Evolutionary conservation across 2,113 vertebrate genomes (phyloP).

Genomic region (Glareola pratincola): DNA sequence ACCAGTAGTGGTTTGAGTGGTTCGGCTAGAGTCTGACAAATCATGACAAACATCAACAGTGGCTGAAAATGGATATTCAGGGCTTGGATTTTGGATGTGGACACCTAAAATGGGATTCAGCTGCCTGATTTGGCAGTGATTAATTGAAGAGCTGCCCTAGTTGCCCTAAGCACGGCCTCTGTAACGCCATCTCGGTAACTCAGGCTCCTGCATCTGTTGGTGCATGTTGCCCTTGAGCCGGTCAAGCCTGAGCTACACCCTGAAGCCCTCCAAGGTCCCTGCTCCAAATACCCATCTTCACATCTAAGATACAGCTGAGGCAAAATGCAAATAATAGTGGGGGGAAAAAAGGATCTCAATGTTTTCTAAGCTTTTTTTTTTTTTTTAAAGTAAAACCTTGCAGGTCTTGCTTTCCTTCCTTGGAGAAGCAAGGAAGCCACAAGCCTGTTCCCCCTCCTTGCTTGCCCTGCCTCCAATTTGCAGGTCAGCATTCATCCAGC

Average conservation of each 20-base stretch:
- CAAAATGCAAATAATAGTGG: not conserved
- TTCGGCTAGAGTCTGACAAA: accelerated
- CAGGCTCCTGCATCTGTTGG: not conserved
- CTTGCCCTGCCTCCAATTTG: not conserved
- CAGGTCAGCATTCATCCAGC: not conserved
- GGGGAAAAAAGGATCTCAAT: not conserved
- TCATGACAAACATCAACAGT: not conserved
- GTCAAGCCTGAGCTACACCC: not conserved
- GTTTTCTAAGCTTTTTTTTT: not conserved
- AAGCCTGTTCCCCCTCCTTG: accelerated
- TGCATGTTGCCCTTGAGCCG: not conserved
- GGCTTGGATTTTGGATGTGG: not conserved
- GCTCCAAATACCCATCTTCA: not conserved
- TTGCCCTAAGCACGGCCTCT: too few species aligned
- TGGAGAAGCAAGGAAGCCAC: not conserved
- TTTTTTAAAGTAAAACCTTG: not conserved
- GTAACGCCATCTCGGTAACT: not conserved
- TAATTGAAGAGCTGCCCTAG: not conserved
- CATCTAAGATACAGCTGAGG: not conserved
- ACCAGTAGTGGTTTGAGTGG: not conserved
- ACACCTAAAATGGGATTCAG: not conserved
- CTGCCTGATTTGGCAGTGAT: not conserved
- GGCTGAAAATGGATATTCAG: not conserved
- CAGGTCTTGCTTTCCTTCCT: not conserved
- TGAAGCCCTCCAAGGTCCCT: not conserved